Evolutionary conservation across 2,113 vertebrate genomes (phyloP), one percentile per base, ranked within the genome.

Genomic region (Catagonus wagneri): DNA sequence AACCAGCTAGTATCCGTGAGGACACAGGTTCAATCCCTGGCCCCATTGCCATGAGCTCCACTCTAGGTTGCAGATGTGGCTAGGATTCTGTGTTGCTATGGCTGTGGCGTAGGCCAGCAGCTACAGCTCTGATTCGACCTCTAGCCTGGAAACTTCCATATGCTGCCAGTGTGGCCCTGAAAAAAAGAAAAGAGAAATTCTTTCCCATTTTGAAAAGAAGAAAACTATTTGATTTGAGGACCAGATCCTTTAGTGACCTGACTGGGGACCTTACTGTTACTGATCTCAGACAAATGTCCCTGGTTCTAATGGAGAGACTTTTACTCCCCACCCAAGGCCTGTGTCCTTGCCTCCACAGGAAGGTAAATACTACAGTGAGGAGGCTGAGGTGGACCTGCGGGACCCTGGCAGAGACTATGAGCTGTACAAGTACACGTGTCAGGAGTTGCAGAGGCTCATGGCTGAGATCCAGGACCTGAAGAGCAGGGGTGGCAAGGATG

Each of bases 391-490:
- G 96, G 99, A 99, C 54, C 97, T 98, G 66, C 98, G 99, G 0
- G 99, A 99, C 97, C 99, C 99, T 66, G 98, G 98, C 97, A 99
- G 99, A 96, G 99, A 99, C 98, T 99, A 99, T 0, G 97, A 98
- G 2, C 98, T 99, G 56, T 99, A 99, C 98, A 99, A 99, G 91
- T 99, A 99, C 89, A 99, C 99, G 0, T 99, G 99, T 98, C 99
- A 99, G 90, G 98, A 98, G 95, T 97, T 99, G 22, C 99, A 99
- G 94, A 98, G 98, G 11, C 98, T 99, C 50, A 99, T 99, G 99
- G 99, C 98, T 0, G 99, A 99, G 97, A 99, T 99, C 97, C 99
- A 99, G 98, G 99, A 99, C 83, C 98, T 99, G 85, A 99, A 99
- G 98, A 99, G 99, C 95, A 98, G 97, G 44, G 99, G 99, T 58